Evolutionary conservation across 2,797 vertebrate genomes (phyloP).

Genomic region (Bryconaethiops microstoma): DNA sequence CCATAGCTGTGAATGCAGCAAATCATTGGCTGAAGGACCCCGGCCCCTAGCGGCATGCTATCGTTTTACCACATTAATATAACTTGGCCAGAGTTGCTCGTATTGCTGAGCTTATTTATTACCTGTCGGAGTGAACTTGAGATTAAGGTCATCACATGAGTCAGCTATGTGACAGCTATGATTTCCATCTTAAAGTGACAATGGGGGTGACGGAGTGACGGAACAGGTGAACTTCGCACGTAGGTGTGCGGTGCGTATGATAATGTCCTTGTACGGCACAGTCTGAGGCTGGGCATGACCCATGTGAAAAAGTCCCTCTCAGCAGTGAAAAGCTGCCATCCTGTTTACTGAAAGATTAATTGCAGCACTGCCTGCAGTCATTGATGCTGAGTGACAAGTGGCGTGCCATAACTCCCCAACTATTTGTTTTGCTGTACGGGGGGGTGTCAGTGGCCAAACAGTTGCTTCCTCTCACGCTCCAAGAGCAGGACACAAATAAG

Average conservation of each 20-base stretch:
- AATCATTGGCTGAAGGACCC: slow-evolving; percentile 54
- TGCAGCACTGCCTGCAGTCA: slow-evolving; percentile 65
- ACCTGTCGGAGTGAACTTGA: slow-evolving; percentile 60
- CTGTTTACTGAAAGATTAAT: slow-evolving; percentile 75
- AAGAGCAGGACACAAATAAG: slow-evolving; percentile 59
- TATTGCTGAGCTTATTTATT: slow-evolving; percentile 58
- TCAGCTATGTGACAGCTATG: slow-evolving; percentile 49
- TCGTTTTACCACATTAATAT: slow-evolving; percentile 59
- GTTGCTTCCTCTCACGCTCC: slow-evolving; percentile 62
- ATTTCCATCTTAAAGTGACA: slow-evolving; percentile 55
- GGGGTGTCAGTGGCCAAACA: slow-evolving; percentile 68
- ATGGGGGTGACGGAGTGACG: slow-evolving; percentile 45
- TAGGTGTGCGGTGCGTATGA: slow-evolving; percentile 15
- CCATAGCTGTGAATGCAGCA: slow-evolving; percentile 32
- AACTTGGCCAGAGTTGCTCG: slow-evolving; percentile 48
- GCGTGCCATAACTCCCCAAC: slow-evolving; percentile 69
- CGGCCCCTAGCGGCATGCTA: slow-evolving; percentile 34
- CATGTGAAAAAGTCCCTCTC: slow-evolving; percentile 62
- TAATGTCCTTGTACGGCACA: slow-evolving; percentile 34
- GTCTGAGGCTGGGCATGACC: slow-evolving; percentile 51
- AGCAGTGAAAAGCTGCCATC: slow-evolving; percentile 63
- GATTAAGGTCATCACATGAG: slow-evolving; percentile 59
- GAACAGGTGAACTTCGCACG: slow-evolving; percentile 38
- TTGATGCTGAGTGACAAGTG: slow-evolving; percentile 77
- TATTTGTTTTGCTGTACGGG: slow-evolving; percentile 70